phyloP scores from a whole-genome alignment of 2,113 vertebrate genomes.

The Chaetorhynchus papuensis region DNA sequence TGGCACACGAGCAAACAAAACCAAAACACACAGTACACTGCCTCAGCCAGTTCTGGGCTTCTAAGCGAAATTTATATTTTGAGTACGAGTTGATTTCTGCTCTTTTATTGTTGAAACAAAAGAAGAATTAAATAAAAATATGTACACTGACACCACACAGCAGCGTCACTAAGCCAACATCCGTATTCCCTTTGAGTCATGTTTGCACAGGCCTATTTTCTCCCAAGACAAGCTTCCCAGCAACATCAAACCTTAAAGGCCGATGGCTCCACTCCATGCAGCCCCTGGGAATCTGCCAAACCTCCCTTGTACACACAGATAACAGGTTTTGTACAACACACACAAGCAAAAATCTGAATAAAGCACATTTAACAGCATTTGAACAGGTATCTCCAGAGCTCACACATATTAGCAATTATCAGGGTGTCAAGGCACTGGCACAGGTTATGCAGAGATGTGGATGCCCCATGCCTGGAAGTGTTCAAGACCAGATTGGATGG shows the following conservation, averaged over 20 bases:
- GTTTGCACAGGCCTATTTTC: background rate
- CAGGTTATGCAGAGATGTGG: background rate
- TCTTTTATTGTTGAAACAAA: slow-evolving; percentile 13
- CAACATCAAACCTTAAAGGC: background rate
- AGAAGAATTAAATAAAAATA: slow-evolving; percentile 25
- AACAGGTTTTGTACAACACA: background rate
- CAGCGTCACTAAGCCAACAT: background rate
- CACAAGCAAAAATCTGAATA: background rate
- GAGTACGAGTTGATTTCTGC: background rate
- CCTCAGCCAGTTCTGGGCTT: background rate
- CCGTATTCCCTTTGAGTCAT: background rate
- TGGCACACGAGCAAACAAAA: background rate
- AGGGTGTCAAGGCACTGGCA: background rate
- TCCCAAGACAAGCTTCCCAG: background rate
- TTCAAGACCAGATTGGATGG: background rate
- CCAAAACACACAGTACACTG: background rate
- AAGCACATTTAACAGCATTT: rapidly evolving
- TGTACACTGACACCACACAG: background rate
- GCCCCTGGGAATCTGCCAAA: background rate
- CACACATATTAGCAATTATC: rapidly evolving
- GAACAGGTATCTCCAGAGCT: background rate
- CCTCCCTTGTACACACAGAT: background rate
- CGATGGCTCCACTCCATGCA: background rate
- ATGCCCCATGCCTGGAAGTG: background rate
- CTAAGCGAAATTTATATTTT: background rate